These are phyloP conservation scores for Halictus rubicundus DNA, from an alignment of 1,140 invertebrate species.

Conservation along the genomic window DNA sequence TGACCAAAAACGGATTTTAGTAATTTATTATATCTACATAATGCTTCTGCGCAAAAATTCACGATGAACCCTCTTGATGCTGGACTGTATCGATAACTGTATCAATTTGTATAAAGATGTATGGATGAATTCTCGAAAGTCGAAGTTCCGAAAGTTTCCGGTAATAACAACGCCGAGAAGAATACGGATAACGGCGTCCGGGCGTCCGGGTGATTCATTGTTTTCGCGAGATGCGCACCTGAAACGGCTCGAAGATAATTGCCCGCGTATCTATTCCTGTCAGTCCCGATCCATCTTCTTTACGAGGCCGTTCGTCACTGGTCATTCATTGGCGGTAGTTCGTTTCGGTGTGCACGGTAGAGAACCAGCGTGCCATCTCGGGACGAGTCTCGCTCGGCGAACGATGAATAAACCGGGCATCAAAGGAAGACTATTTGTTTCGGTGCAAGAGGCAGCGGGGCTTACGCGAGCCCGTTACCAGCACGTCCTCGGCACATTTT, in stretches of 20 bases:
- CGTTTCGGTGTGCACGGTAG: constrained; percentile 14
- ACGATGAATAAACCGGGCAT: constrained; percentile 10
- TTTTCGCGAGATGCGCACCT: constrained; percentile 40
- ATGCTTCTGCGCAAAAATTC: too few relatives aligned
- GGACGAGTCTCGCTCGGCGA: constrained; percentile 25
- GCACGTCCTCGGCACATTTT: background rate
- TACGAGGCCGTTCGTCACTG: constrained; percentile 53
- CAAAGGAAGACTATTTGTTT: background rate
- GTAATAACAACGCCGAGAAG: constrained; percentile 4
- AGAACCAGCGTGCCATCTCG: constrained; percentile 9
- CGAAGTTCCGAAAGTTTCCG: background rate
- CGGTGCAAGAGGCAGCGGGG: background rate
- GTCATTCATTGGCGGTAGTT: constrained; percentile 50
- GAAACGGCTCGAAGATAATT: constrained; percentile 50
- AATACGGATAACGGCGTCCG: constrained; percentile 32
- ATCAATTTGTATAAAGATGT: too few relatives aligned
- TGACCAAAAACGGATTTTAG: too few relatives aligned
- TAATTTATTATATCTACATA: too few relatives aligned
- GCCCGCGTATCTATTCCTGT: constrained; percentile 50
- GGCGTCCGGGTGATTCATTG: constrained; percentile 46
- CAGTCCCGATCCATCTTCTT: constrained; percentile 57
- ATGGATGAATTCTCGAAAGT: too few relatives aligned
- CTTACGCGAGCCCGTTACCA: background rate
- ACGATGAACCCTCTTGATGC: too few relatives aligned
- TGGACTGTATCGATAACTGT: too few relatives aligned